These are phyloP conservation scores for Perodicticus potto DNA, from an alignment of 2,797 vertebrate species.

Conservation along the genomic window DNA sequence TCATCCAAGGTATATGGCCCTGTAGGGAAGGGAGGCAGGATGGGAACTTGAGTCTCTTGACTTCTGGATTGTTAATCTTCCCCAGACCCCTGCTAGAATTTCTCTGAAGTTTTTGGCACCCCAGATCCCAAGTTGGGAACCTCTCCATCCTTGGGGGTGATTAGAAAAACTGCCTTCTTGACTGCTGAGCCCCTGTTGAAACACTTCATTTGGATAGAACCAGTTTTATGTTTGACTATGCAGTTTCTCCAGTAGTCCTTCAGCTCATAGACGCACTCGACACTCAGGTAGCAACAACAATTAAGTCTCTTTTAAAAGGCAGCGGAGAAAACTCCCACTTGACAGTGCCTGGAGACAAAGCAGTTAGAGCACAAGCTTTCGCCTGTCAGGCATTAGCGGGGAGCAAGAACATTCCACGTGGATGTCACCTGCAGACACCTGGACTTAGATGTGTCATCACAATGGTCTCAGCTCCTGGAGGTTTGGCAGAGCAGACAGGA, in stretches of 20 bases:
- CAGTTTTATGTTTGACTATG: neutral
- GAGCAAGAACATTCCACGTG: neutral
- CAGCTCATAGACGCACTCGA: neutral
- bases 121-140: neutral
- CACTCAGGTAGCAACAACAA: neutral
- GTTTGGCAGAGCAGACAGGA: neutral
- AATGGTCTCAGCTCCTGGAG: neutral
- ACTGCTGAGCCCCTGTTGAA: neutral
- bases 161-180: neutral
- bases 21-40: neutral
- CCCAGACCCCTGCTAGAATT: neutral
- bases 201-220: neutral
- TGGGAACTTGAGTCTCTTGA: neutral
- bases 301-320: slow-evolving; percentile 47
- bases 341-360: neutral
- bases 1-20: neutral
- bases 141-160: neutral
- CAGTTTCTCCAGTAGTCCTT: neutral
- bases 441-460: neutral
- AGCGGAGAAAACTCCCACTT: neutral
- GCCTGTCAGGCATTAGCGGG: neutral
- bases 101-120: neutral
- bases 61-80: neutral
- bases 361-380: neutral
- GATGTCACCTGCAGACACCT: slow-evolving; percentile 36